A percentile compares a stretch with the other conserved stretches of the same genome.
These are phyloP conservation scores for Pelodytes ibericus DNA, from an alignment of 2,797 vertebrate species.

Conservation along the genomic window DNA sequence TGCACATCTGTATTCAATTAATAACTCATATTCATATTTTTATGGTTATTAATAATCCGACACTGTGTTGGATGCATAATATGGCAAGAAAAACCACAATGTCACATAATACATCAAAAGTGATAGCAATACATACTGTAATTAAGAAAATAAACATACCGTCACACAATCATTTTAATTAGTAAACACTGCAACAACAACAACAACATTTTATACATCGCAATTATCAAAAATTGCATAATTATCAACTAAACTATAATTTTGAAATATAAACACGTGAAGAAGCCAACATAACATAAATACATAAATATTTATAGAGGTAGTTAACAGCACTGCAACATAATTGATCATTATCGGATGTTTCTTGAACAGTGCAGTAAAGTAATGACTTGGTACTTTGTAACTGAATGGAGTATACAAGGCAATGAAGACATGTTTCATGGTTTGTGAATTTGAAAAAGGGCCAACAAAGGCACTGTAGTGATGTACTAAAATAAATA, in stretches of 20 bases:
- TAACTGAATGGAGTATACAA: slow-evolving; percentile 39
- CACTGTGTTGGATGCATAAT: background rate
- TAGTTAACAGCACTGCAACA: slow-evolving; percentile 68
- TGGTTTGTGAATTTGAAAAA: background rate
- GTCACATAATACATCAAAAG: too few species aligned
- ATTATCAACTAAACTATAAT: background rate
- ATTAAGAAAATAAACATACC: slow-evolving; percentile 58
- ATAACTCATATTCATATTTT: background rate
- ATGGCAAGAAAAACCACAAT: too few species aligned
- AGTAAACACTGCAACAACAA: slow-evolving; percentile 61
- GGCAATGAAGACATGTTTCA: slow-evolving; percentile 18
- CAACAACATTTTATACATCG: slow-evolving; percentile 58
- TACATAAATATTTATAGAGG: slow-evolving; percentile 69
- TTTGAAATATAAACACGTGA: background rate
- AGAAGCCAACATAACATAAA: slow-evolving; percentile 34
- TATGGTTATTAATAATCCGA: background rate
- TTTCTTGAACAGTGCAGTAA: background rate
- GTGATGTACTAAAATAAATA: background rate
- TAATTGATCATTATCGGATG: slow-evolving; percentile 47
- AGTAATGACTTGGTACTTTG: background rate
- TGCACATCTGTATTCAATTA: background rate
- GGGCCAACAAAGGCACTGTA: background rate
- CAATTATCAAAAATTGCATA: background rate
- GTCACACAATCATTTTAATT: slow-evolving; percentile 67
- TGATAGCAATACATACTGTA: slow-evolving; percentile 16